These are phyloP conservation scores for Xiphophorus maculatus DNA, from an alignment of 2,113 vertebrate species.

Conservation along the genomic window DNA sequence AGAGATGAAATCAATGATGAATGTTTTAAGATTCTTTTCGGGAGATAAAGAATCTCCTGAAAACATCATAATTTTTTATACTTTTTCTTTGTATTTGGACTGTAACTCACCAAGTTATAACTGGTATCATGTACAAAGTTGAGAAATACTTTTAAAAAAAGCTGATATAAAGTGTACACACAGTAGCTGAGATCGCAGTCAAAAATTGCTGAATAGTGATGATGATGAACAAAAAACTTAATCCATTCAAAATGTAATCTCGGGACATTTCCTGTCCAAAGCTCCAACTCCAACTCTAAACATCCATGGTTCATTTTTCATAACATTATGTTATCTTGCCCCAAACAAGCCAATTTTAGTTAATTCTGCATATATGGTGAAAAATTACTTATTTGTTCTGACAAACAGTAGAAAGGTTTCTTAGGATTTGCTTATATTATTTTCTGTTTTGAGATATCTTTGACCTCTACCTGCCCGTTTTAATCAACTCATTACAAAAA, in stretches of 20 bases:
- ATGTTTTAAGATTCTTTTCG: too few species aligned
- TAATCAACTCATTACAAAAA: too few species aligned
- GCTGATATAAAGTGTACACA: neutral
- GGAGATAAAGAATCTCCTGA: too few species aligned
- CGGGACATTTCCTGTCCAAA: neutral
- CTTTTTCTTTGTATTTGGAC: neutral
- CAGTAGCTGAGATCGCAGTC: neutral
- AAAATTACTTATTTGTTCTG: neutral
- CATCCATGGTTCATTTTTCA: neutral
- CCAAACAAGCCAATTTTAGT: neutral
- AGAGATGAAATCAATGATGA: neutral
- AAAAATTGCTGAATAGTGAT: neutral
- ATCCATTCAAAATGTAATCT: too few species aligned
- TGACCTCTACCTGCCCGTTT: too few species aligned
- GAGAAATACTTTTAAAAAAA: neutral
- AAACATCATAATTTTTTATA: too few species aligned
- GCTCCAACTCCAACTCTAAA: neutral
- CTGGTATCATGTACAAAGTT: too few species aligned
- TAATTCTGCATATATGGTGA: neutral
- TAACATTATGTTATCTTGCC: neutral
- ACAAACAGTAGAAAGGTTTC: neutral
- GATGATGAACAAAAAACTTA: neutral
- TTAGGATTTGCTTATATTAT: neutral
- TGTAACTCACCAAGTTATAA: too few species aligned
- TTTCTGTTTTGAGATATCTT: too few species aligned